Evolutionary conservation across 1,140 invertebrate species (phyloP).

Genomic region (Drosophila ercepeae): DNA sequence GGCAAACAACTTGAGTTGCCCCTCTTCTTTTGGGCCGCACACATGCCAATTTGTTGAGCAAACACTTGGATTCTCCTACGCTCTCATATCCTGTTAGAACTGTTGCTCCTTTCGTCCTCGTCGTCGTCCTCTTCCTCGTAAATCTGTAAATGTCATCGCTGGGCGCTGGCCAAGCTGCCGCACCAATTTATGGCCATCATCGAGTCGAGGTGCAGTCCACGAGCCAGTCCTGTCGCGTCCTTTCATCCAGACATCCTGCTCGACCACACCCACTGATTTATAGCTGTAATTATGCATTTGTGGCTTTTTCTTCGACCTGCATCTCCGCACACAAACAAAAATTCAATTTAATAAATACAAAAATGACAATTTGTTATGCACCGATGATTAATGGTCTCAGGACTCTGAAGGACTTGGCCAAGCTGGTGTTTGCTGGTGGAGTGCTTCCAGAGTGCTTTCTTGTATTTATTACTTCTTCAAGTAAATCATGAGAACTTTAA

Average conservation of each 20-base stretch:
- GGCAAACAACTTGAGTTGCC: conserved; percentile 46
- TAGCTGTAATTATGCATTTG: conserved; percentile 39
- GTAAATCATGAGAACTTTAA: too few relatives aligned
- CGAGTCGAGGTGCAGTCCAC: conserved; percentile 43
- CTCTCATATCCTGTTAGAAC: conserved; percentile 21
- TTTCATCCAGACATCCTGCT: neutral
- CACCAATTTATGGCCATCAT: conserved; percentile 58
- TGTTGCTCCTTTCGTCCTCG: conserved; percentile 47
- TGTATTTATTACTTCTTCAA: neutral
- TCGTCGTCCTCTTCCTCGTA: conserved; percentile 35
- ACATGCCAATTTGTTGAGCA: conserved; percentile 61
- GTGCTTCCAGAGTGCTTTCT: neutral
- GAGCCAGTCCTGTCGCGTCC: conserved; percentile 10
- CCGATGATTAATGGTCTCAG: neutral
- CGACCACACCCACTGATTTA: conserved; percentile 24
- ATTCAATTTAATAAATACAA: conserved; percentile 13
- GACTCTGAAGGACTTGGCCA: neutral
- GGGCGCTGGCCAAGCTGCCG: conserved; percentile 27
- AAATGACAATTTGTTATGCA: neutral
- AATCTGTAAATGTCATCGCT: conserved; percentile 66
- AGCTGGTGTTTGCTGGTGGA: neutral
- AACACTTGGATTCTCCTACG: conserved; percentile 25
- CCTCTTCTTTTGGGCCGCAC: neutral
- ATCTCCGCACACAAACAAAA: neutral
- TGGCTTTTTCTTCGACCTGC: neutral